A percentile compares a stretch with the other conserved stretches of the same genome.
phyloP scores from a whole-genome alignment of 2,797 vertebrate genomes.

The Coracias cyanogaster region DNA sequence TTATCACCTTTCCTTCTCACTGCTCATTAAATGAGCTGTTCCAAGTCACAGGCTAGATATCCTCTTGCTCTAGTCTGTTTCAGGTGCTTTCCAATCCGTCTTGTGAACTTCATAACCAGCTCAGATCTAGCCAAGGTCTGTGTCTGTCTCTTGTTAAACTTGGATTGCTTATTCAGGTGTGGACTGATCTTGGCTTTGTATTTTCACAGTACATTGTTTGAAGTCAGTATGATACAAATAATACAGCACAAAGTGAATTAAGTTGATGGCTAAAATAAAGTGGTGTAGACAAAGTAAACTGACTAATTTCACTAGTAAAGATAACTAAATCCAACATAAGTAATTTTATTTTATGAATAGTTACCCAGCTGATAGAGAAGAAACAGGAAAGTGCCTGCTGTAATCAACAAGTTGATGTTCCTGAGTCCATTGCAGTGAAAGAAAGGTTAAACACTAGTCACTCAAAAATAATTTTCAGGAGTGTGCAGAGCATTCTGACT shows the following conservation, averaged over 20 bases:
- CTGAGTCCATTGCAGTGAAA: background rate
- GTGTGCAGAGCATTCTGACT: background rate
- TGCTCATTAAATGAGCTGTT: background rate
- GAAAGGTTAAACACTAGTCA: background rate
- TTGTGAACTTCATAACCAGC: background rate
- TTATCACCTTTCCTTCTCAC: background rate
- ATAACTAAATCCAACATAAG: background rate
- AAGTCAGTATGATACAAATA: background rate
- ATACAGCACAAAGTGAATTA: background rate
- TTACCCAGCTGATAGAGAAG: background rate
- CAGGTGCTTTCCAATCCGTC: background rate
- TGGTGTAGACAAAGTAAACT: background rate
- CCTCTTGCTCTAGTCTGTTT: background rate
- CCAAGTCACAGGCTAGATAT: background rate
- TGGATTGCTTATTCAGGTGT: background rate
- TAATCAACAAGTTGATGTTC: background rate
- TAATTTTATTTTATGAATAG: background rate
- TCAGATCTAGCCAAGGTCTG: background rate
- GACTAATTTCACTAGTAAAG: background rate
- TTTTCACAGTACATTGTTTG: background rate
- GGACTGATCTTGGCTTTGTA: background rate
- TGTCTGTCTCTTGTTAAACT: background rate
- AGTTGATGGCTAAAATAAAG: background rate
- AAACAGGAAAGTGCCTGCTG: background rate
- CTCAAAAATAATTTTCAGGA: background rate